Base-by-base conservation (phyloP, 2,888 invertebrate species). In the Polyommatus icarus region DNA sequence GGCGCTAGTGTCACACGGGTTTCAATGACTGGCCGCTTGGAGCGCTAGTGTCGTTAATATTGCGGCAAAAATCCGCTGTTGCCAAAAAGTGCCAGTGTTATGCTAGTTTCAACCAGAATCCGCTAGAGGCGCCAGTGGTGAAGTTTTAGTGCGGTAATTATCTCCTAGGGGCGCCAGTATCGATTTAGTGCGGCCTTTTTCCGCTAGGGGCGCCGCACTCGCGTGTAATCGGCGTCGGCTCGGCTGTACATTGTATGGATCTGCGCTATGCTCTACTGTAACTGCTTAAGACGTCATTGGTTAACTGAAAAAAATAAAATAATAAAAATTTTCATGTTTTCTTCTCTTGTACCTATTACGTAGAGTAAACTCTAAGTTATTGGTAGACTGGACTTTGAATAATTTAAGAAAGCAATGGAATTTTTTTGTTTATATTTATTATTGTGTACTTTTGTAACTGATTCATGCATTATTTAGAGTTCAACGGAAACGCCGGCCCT, bases 211-310 rank as follows among this genome's bases (percentile, higher is more conserved):
- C 76, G 78, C 76, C 75, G 77, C 78, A 76, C 76, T 77, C 67
- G 67, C 29, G 67, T 12, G 67, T 32, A 29, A 18, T 67, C 67
- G 67, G 29, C 67, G 67, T 18, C 29, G 46, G 76, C 77, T 78
- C 80, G 78, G 83, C 82, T 84, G 85, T 85, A 84, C 82, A 84
- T 84, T 83, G 81, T 83, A 83, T 82, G 81, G 81, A 84, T 83
- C 85, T 88, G 88, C 80, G 89, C 90, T 90, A 88, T 82, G 90
- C 91, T 91, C 85, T 89, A 90, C 87, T 89, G 86, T 91, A 91
- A 87, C 89, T 88, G 93, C 93, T 93, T 93, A 91, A 91, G 90
- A 87, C 78, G 85, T 89, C 87, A 92, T 89, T 90, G 92, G 90
- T 93, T 93, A 93, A 92, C 88, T 90, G 87, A 91, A 91, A 88